These are phyloP conservation scores for Galerucella calmariensis DNA, from an alignment of 2,888 invertebrate species.

Conservation along the genomic window DNA sequence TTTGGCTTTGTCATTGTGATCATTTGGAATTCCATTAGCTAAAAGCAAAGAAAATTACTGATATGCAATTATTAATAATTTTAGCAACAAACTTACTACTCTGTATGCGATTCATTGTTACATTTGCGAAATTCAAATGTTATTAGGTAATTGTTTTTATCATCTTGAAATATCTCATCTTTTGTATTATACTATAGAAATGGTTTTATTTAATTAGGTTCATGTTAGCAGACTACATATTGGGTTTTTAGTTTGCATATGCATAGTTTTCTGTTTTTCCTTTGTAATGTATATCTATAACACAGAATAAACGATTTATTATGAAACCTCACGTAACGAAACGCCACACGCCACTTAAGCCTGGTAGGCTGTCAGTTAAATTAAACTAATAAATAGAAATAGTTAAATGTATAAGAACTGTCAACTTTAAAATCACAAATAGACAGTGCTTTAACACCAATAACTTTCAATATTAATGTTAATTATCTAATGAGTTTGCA, in stretches of 20 bases:
- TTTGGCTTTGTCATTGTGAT: constrained; percentile 70
- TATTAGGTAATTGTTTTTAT: constrained; percentile 3
- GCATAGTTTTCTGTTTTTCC: not conserved
- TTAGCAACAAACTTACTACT: constrained; percentile 6
- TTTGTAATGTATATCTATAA: not conserved
- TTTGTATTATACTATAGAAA: not conserved
- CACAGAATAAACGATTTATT: not conserved
- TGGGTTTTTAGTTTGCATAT: not conserved
- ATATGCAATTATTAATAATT: not conserved
- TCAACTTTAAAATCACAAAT: not conserved
- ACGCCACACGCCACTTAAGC: not conserved
- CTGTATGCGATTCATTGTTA: constrained; percentile 14
- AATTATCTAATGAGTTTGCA: not conserved
- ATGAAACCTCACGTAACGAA: not conserved
- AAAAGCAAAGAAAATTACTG: not conserved
- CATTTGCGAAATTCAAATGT: not conserved
- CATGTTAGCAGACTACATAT: not conserved
- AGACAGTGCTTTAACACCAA: not conserved
- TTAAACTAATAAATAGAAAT: no score
- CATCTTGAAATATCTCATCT: not conserved
- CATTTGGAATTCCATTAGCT: constrained; percentile 44
- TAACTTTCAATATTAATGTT: not conserved
- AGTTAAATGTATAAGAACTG: no score
- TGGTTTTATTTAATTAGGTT: not conserved
- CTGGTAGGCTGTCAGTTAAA: not conserved